Percentiles rank a stretch among this genome's conserved stretches.
phyloP scores from a whole-genome alignment of 2,888 invertebrate genomes.

The Melipona bicolor region DNA sequence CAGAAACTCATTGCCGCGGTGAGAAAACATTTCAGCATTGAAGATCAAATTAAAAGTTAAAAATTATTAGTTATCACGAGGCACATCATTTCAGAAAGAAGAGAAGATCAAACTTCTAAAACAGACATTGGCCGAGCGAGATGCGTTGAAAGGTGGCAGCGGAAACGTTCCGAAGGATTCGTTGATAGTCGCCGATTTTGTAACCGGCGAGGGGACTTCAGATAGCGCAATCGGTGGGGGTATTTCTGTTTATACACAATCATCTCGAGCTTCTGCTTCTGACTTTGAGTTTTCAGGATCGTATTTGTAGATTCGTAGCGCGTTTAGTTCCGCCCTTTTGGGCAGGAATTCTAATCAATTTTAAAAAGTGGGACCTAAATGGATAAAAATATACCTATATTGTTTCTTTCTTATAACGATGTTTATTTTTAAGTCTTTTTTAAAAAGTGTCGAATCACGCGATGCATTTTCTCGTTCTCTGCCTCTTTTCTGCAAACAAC shows the following conservation, averaged over 20 bases:
- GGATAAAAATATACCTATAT: conserved; percentile 10
- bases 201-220: conserved; percentile 91
- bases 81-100: conserved; percentile 89
- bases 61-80: no score
- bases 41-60: fast-evolving
- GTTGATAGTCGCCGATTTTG: conserved; percentile 90
- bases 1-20: conserved; percentile 98
- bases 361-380: conserved; percentile 56
- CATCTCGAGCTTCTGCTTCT: conserved; percentile 93
- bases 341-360: conserved; percentile 34
- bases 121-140: conserved; percentile 92
- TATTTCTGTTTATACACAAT: conserved; percentile 91
- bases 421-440: not conserved
- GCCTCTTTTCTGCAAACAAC: not conserved
- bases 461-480: not conserved
- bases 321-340: not conserved
- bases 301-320: conserved; percentile 87
- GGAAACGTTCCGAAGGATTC: conserved; percentile 87
- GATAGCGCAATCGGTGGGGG: conserved; percentile 91
- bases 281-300: conserved; percentile 96
- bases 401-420: conserved; percentile 19
- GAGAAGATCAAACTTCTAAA: conserved; percentile 93
- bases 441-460: not conserved
- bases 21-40: conserved; percentile 63
- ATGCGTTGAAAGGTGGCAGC: conserved; percentile 86